Evolutionary conservation across 2,113 vertebrate genomes (phyloP).

Genomic region (Theropithecus gelada): DNA sequence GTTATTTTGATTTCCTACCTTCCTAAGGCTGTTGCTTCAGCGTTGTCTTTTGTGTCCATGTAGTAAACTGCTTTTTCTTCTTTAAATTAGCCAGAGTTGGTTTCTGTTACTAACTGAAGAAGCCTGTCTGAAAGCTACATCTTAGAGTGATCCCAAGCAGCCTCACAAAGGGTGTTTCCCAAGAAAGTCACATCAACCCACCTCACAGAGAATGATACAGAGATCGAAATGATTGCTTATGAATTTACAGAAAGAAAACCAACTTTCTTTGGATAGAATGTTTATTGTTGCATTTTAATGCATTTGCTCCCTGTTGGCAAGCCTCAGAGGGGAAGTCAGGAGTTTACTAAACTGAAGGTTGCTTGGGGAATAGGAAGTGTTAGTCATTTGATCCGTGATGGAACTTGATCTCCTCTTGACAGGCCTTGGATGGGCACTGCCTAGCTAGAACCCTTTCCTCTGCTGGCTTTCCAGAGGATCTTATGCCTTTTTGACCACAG

Average conservation of each 20-base stretch:
- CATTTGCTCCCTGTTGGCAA: neutral
- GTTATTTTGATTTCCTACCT: neutral
- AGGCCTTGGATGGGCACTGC: too few relatives aligned
- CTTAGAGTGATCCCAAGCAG: neutral
- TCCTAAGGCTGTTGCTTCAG: neutral
- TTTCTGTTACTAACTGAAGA: conserved; percentile 13
- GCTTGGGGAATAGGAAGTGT: neutral
- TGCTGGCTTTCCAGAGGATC: neutral
- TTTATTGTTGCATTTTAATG: neutral
- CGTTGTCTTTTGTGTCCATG: neutral
- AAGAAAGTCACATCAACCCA: neutral
- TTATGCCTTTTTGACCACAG: neutral
- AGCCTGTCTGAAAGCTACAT: neutral
- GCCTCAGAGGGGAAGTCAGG: neutral
- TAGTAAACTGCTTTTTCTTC: neutral
- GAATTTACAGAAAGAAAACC: neutral
- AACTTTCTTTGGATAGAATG: neutral
- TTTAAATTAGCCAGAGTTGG: neutral
- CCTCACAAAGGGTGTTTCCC: neutral
- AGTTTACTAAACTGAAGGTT: neutral
- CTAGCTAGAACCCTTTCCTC: neutral
- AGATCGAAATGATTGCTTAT: neutral
- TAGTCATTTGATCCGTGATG: neutral
- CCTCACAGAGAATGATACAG: neutral
- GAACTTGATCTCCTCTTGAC: neutral